Evolutionary conservation across 2,797 vertebrate genomes (phyloP).

Genomic region (Percopsis omiscomaycus): DNA sequence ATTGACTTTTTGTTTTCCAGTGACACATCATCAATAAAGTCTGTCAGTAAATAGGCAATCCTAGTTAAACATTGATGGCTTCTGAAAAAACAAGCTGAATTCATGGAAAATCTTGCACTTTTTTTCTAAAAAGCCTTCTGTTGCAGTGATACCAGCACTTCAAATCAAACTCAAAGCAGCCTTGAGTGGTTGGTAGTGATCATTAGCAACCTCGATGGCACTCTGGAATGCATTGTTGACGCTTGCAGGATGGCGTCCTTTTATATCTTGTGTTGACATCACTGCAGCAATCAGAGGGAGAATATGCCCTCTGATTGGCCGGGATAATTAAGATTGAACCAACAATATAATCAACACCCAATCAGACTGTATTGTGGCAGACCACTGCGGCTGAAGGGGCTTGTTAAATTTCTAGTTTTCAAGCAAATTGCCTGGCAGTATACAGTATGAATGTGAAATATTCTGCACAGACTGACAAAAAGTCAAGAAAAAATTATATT

Average conservation of each 20-base stretch:
- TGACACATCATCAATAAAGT: too few relatives aligned
- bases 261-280: conserved; percentile 29
- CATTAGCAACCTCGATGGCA: conserved; percentile 49
- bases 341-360: conserved; percentile 64
- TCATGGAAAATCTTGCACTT: conserved; percentile 13
- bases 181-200: conserved; percentile 46
- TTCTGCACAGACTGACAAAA: too few relatives aligned
- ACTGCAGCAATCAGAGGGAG: conserved; percentile 47
- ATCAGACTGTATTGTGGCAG: conserved; percentile 60
- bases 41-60: too few relatives aligned
- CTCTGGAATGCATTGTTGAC: conserved; percentile 45
- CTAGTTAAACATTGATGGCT: too few relatives aligned
- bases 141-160: conserved; percentile 19
- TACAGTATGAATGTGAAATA: too few relatives aligned
- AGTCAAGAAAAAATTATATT: too few relatives aligned
- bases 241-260: conserved; percentile 25
- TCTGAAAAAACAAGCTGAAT: background rate
- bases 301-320: conserved; percentile 37
- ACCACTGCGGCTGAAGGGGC: conserved; percentile 35
- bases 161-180: conserved; percentile 48
- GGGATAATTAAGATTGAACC: conserved; percentile 58
- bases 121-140: conserved; percentile 16
- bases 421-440: background rate
- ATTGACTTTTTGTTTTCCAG: too few relatives aligned
- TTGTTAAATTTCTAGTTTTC: background rate